Conservation (phyloP, 1,140 invertebrate species). For the Temnothorax curvispinosus region DNA sequence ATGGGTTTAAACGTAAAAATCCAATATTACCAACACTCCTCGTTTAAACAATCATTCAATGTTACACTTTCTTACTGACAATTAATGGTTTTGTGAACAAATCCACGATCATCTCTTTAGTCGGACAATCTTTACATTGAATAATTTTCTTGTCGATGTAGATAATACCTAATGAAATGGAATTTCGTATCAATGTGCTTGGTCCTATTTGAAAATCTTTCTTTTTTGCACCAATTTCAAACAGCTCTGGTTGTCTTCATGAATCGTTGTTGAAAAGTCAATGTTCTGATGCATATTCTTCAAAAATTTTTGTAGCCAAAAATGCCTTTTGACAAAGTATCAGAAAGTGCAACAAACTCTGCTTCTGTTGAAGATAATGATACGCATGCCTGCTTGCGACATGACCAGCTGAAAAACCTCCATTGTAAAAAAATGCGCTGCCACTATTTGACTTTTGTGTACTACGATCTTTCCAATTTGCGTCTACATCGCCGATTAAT, state of each 20-base stretch:
- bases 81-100: background rate
- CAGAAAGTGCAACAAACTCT: background rate
- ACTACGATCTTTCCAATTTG: background rate
- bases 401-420: background rate
- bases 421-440: too few relatives aligned
- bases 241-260: slow-evolving; percentile 44
- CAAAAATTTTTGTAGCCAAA: too few relatives aligned
- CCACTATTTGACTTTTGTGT: too few relatives aligned
- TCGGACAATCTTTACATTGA: background rate
- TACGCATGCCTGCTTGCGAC: background rate
- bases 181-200: slow-evolving; percentile 7
- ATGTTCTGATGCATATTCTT: too few relatives aligned
- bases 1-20: too few relatives aligned
- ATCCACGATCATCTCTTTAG: background rate
- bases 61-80: too few relatives aligned
- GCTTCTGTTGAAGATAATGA: background rate
- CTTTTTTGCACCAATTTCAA: background rate
- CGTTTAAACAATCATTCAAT: too few relatives aligned
- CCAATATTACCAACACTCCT: too few relatives aligned
- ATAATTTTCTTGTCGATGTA: background rate
- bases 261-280: background rate
- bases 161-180: background rate
- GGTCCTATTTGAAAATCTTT: background rate
- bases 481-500: background rate
- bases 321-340: too few relatives aligned